Base-by-base conservation (phyloP, 2,113 vertebrate genomes). In the Hemiprocne comata region DNA sequence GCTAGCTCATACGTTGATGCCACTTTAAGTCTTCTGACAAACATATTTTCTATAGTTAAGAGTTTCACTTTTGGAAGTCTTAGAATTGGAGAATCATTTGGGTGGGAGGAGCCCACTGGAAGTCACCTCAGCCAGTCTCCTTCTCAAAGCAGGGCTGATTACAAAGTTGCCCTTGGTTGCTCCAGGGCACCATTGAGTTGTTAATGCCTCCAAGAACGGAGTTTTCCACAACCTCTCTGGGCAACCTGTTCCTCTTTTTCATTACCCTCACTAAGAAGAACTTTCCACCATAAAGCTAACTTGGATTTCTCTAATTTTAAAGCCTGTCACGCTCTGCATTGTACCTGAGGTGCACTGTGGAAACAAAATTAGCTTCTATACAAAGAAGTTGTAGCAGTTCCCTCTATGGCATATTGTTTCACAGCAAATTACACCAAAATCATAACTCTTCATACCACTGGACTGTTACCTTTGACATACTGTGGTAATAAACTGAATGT, bases 181-280 rank as follows among this genome's bases (percentile, higher is more conserved):
- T 65, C 24, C 54, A 75, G 44, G 36, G 54, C 0, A 0, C 58
- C 3, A 2, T n/a, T 0, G 3, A 50, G 20, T 61, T 61, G 24
- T 57, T 64, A 53, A 38, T 31, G 58, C 4, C 36, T 58, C 31
- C 6, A 54, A 46, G 55, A 28, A 77, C 51, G 64, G 54, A 73
- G n/a, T 36, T 84, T 42, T 46, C 15, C 33, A 46, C 25, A 61
- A 3, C n/a, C 25, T 66, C 31, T 88, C 17, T 36, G 79, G 9
- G 31, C 40, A 88, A 33, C 20, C 29, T 73, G 4, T 66, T 90
- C 51, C 18, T 83, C 60, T 61, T 9, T 83, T 64, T 87, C 33
- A 38, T 60, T 77, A 17, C 25, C 6, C 15, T 85, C 54, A 25
- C 36, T 51, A 60, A 66, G 31, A 57, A 83, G 28, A 83, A 46